phyloP scores from a whole-genome alignment of 1,140 invertebrate species.

The Conopomorpha cramerella region DNA sequence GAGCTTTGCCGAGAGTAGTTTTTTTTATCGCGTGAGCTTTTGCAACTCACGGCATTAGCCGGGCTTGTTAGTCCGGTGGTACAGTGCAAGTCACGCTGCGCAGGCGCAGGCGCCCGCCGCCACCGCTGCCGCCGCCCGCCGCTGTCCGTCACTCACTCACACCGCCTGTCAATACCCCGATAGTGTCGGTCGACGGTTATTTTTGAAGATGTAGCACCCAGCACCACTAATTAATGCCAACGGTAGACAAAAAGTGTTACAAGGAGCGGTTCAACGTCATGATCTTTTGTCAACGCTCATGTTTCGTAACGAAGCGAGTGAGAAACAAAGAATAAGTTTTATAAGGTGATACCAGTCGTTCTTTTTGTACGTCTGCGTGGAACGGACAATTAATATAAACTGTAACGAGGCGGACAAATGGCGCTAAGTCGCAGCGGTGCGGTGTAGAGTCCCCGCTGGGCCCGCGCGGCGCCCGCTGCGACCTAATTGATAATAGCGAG shows the following conservation, averaged over 20 bases:
- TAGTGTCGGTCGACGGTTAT: slow-evolving; percentile 41
- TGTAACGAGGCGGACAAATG: slow-evolving; percentile 18
- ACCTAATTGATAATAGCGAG: slow-evolving; percentile 9
- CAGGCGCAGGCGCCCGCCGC: slow-evolving; percentile 33
- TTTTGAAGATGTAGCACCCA: slow-evolving; percentile 38
- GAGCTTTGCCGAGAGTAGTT: slow-evolving; percentile 7
- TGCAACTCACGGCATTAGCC: slow-evolving; percentile 56
- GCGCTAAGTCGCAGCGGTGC: slow-evolving; percentile 9
- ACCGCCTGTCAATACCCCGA: slow-evolving; percentile 48
- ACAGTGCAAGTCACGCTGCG: slow-evolving; percentile 45
- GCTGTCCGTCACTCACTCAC: no score
- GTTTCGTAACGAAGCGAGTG: not conserved
- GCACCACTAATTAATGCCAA: slow-evolving; percentile 50
- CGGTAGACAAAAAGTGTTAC: slow-evolving; percentile 23
- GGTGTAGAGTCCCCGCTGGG: slow-evolving; percentile 13
- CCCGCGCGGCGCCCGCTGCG: slow-evolving; percentile 9
- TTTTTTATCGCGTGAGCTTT: slow-evolving; percentile 26
- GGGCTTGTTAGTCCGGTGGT: slow-evolving; percentile 46
- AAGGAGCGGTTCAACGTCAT: slow-evolving; percentile 26
- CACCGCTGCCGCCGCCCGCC: slow-evolving; percentile 21
- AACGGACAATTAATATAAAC: slow-evolving; percentile 39
- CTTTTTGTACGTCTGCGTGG: no score
- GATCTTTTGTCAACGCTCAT: slow-evolving; percentile 28
- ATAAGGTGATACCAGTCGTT: no score
- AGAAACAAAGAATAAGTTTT: not conserved